Conservation (phyloP, 2,888 invertebrate genomes). For the Chesias legatella region DNA sequence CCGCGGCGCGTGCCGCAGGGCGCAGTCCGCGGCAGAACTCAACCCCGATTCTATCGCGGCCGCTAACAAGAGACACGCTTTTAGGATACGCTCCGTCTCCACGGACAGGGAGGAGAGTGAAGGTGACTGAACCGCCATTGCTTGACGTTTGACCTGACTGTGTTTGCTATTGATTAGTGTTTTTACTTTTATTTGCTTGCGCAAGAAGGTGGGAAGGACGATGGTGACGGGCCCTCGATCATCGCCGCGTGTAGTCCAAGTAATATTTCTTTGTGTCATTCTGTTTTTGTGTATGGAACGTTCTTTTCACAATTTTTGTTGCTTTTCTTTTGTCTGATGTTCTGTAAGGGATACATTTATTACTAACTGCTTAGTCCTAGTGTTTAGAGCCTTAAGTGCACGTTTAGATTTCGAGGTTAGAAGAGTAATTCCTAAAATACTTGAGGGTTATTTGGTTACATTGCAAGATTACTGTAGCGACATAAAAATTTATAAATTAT, state of each 20-base stretch:
- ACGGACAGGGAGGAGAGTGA: conserved; percentile 82
- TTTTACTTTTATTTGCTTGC: conserved; percentile 40
- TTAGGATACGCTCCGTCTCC: conserved; percentile 82
- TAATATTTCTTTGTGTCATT: conserved; percentile 36
- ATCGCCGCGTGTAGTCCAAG: conserved; percentile 54
- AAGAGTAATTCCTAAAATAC: too few relatives aligned
- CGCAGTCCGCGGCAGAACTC: conserved; percentile 85
- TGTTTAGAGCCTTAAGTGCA: too few relatives aligned
- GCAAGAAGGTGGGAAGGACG: conserved; percentile 53
- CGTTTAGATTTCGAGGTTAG: too few relatives aligned
- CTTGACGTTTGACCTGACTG: too few relatives aligned
- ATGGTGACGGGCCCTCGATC: conserved; percentile 43
- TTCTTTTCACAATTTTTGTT: too few relatives aligned
- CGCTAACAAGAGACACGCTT: conserved; percentile 82
- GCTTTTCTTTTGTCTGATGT: too few relatives aligned
- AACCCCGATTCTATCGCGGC: conserved; percentile 82
- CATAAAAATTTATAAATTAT: too few relatives aligned
- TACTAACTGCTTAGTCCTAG: too few relatives aligned
- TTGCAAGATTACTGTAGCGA: too few relatives aligned
- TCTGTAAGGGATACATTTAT: too few relatives aligned
- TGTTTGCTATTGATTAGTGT: conserved; percentile 15
- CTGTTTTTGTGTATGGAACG: conserved; percentile 5
- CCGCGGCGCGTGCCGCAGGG: conserved; percentile 81
- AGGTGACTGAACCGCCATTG: conserved; percentile 41
- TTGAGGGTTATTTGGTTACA: too few relatives aligned